Conservation (phyloP, 1,140 invertebrate genomes). For the Eulimnadia texana region DNA sequence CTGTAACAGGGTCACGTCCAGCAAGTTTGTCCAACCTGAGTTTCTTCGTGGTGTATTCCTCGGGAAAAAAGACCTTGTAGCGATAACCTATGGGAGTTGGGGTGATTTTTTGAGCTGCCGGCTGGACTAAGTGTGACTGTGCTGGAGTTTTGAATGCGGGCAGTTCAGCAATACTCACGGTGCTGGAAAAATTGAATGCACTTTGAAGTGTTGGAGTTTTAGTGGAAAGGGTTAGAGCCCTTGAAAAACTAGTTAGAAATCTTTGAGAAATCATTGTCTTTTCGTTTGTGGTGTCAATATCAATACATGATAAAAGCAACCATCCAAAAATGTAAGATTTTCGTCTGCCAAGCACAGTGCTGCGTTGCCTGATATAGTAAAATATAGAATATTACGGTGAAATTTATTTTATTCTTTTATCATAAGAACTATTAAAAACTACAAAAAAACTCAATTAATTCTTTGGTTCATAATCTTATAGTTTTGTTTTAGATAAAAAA, state of each 20-base stretch:
- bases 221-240: not conserved
- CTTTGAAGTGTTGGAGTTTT: not conserved
- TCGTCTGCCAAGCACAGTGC: not conserved
- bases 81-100: not conserved
- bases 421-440: too few relatives aligned
- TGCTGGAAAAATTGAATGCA: not conserved
- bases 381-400: too few relatives aligned
- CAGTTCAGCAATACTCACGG: not conserved
- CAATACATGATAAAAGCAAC: not conserved
- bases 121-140: not conserved
- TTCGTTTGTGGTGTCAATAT: not conserved
- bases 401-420: too few relatives aligned
- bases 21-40: not conserved
- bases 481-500: too few relatives aligned
- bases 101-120: not conserved
- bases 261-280: not conserved
- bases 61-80: not conserved
- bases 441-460: too few relatives aligned
- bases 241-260: not conserved
- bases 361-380: too few relatives aligned
- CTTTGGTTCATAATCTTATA: too few relatives aligned
- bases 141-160: not conserved
- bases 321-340: not conserved
- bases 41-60: conserved; percentile 6
- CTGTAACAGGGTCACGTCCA: conserved; percentile 4